Evolutionary conservation across 2,888 invertebrate species (phyloP), one percentile per base, ranked within the genome.

Genomic region (Cerastis rubricosa): DNA sequence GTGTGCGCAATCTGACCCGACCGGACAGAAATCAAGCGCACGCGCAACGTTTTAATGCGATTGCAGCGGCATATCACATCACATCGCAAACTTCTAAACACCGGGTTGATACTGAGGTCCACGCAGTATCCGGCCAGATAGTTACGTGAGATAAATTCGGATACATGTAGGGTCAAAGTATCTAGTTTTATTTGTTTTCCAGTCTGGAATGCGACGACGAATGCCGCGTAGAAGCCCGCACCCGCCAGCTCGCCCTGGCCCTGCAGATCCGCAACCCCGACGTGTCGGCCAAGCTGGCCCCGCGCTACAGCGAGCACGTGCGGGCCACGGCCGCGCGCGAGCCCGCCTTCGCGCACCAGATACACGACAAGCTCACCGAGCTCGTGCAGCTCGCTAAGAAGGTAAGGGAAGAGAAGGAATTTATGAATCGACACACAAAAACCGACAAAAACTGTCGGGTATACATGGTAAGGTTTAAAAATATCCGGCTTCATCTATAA

Each of bases 261-360:
- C 97, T 99, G 61, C 99, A 99, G 95, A 98, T 99, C 85, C 98
- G 98, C 75, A 99, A 99, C 96, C 99, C 99, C 1, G 99, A 99
- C 94, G 96, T 98, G 77, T 95, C 97, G 45, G 98, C 98, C 54
- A 98, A 98, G 93, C 95, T 98, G 71, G 98, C 98, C 87, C 99
- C 99, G 49, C 97, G 98, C 82, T 99, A 99, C 96, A 98, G 98
- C 57, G 99, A 99, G 84, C 98, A 98, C 91, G 97, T 99, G 95
- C 98, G 98, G 84, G 97, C 97, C 70, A 98, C 98, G 97, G 98
- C 98, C 47, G 98, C 98, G 90, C 98, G 98, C 85, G 98, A 99
- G 94, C 97, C 98, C 0, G 94, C 97, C 79, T 98, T 99, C 95
- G 98, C 99, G 77, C 97, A 98, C 88, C 97, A 97, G 92, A 97